Evolutionary conservation across 2,888 invertebrate genomes (phyloP).

Genomic region (Hypena proboscidalis): DNA sequence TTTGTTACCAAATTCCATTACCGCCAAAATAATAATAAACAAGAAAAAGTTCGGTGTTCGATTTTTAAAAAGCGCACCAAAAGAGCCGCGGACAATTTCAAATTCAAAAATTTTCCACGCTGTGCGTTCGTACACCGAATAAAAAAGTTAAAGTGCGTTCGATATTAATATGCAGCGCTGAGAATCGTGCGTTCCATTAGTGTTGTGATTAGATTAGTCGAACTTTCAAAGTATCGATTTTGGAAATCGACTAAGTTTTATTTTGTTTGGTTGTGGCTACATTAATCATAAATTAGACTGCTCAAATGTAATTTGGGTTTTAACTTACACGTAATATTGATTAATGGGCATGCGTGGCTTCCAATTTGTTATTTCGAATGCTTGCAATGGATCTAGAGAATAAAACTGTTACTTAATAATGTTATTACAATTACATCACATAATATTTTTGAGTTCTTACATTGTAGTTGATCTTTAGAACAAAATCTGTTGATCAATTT

Average conservation of each 20-base stretch:
- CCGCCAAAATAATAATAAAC: slow-evolving; percentile 35
- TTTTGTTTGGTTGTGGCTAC: too few relatives aligned
- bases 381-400: too few relatives aligned
- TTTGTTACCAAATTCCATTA: slow-evolving; percentile 32
- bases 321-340: too few relatives aligned
- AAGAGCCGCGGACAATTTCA: slow-evolving; percentile 49
- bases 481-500: too few relatives aligned
- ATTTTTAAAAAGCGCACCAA: slow-evolving; percentile 45
- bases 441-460: too few relatives aligned
- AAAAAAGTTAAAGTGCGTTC: slow-evolving; percentile 44
- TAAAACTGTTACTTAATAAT: too few relatives aligned
- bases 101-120: slow-evolving; percentile 54
- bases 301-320: too few relatives aligned
- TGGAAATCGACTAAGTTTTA: too few relatives aligned
- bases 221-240: background rate
- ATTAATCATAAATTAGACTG: too few relatives aligned
- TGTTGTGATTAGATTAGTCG: slow-evolving; percentile 8
- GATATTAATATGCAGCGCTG: slow-evolving; percentile 45
- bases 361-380: too few relatives aligned
- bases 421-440: background rate
- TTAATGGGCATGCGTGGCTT: too few relatives aligned
- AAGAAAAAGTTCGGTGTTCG: slow-evolving; percentile 23
- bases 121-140: slow-evolving; percentile 39
- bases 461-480: too few relatives aligned
- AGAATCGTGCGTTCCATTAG: slow-evolving; percentile 23